phyloP scores from a whole-genome alignment of 2,888 invertebrate species.

The Chromoteleia sp. region DNA sequence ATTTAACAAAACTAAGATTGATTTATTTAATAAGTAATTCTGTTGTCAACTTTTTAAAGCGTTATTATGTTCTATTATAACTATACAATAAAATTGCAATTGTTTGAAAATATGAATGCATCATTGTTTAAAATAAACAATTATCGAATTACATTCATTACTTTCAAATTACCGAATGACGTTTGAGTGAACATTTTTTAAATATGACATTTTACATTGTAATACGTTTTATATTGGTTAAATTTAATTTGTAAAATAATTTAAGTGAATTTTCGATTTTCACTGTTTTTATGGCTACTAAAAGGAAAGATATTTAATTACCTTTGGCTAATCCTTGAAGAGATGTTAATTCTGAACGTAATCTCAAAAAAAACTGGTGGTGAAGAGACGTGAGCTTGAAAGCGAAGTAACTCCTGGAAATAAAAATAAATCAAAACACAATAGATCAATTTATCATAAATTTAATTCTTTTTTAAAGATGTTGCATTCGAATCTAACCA shows the following conservation, averaged over 20 bases:
- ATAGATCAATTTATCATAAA: slow-evolving; percentile 7
- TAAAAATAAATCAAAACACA: slow-evolving; percentile 59
- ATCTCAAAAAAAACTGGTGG: slow-evolving; percentile 90
- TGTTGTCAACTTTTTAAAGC: no score
- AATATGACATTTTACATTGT: slow-evolving; percentile 5
- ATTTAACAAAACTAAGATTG: no score
- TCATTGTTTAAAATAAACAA: no score
- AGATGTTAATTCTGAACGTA: slow-evolving; percentile 90
- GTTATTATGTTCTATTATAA: no score
- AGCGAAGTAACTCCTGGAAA: slow-evolving; percentile 89
- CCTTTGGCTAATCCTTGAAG: slow-evolving; percentile 83
- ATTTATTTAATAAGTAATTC: no score
- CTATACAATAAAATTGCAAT: no score
- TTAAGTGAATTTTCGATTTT: background rate
- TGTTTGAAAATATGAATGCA: no score
- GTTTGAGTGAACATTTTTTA: background rate
- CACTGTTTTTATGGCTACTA: slow-evolving; percentile 21
- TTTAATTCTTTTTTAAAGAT: background rate
- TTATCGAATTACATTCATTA: no score
- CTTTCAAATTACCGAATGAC: background rate
- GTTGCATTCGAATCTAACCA: background rate
- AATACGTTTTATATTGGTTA: no score
- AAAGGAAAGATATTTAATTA: slow-evolving; percentile 65
- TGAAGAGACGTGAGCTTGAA: slow-evolving; percentile 92
- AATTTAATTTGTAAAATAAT: slow-evolving; percentile 3